Conservation (phyloP, 1,140 invertebrate species). For the Batillaria attramentaria region DNA sequence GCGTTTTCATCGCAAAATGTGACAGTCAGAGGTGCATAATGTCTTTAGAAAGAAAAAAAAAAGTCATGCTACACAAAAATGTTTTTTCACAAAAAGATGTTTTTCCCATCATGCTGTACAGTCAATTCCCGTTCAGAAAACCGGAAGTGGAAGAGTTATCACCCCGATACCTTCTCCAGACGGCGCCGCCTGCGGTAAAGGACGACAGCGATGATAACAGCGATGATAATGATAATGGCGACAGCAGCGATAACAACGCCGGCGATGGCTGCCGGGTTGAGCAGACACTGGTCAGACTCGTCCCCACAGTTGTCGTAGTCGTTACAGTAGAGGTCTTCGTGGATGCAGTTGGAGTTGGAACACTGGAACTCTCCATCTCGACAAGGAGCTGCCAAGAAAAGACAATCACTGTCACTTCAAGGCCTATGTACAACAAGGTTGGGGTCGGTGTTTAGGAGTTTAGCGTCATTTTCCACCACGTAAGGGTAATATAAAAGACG, state of each 20-base stretch:
- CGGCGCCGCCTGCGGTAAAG: slow-evolving; percentile 23
- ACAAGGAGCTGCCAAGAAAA: slow-evolving; percentile 45
- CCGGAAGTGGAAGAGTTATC: neutral
- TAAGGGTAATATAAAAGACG: no score
- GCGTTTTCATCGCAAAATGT: neutral
- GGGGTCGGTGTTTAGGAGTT: no score
- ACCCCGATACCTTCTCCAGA: slow-evolving; percentile 39
- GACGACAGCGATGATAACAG: slow-evolving; percentile 27
- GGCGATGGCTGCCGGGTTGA: slow-evolving; percentile 26
- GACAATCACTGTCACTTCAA: no score
- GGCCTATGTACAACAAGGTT: no score
- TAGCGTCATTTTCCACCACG: no score
- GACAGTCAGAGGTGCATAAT: neutral
- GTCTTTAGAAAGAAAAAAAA: no score
- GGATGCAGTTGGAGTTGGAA: slow-evolving; percentile 45
- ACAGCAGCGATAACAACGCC: slow-evolving; percentile 35
- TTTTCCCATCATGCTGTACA: neutral
- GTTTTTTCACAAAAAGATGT: no score
- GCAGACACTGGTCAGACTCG: slow-evolving; percentile 42
- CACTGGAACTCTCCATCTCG: slow-evolving; percentile 35
- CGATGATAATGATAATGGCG: slow-evolving; percentile 32
- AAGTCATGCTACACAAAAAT: no score
- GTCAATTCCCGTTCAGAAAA: neutral
- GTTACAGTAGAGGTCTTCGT: slow-evolving; percentile 40
- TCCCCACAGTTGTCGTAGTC: slow-evolving; percentile 50